Evolutionary conservation across 2,113 vertebrate genomes (phyloP), one percentile per base, ranked within the genome.

Genomic region (Oreochromis tanganicae): DNA sequence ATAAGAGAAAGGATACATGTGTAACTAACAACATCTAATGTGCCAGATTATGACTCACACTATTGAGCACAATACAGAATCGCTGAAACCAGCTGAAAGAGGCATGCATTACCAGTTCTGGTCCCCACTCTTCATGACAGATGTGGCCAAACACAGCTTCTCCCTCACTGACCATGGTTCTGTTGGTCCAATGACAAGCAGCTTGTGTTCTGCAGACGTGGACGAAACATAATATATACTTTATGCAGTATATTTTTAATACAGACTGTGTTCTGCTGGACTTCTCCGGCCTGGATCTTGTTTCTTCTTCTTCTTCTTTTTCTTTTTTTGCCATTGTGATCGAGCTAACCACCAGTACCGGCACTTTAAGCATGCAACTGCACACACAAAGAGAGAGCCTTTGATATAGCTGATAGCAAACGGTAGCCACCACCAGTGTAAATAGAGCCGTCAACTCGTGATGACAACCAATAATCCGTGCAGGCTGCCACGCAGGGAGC

Each of bases 91-190:
- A 78, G 43, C 10, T 32, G 71, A 78, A 78, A 29, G 43, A 78
- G 46, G 46, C 73, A 66, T 32, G n/a, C 36, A 83, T 95, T 95
- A 99, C 98, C 98, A 99, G 95, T 99, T 99, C 95, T 99, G 98
- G 96, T 99, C 98, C 34, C 98, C 98, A 87, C 98, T 99, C 90
- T 98, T 97, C 98, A 99, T 99, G 88, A 99, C 98, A 57, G 98
- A 99, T 80, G 98, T 98, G 41, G 98, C 98, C 93, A 99, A 96
- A 94, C 98, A 99, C 78, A 99, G 95, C 92, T 99, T 99, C 95
- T 99, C 98, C 75, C 98, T 97, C 91, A 99, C 97, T 61, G 98
- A 99, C 98, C 98, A 99, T 34, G 98, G 98, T 91, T 99, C 98
- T 9, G 97, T 97, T 41, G 98, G 98, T 88, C 98, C 98, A 91